Percentiles rank a stretch among this genome's conserved stretches.
These are phyloP conservation scores for Tympanoctomys barrerae DNA, from an alignment of 2,797 vertebrate genomes.

Conservation along the genomic window DNA sequence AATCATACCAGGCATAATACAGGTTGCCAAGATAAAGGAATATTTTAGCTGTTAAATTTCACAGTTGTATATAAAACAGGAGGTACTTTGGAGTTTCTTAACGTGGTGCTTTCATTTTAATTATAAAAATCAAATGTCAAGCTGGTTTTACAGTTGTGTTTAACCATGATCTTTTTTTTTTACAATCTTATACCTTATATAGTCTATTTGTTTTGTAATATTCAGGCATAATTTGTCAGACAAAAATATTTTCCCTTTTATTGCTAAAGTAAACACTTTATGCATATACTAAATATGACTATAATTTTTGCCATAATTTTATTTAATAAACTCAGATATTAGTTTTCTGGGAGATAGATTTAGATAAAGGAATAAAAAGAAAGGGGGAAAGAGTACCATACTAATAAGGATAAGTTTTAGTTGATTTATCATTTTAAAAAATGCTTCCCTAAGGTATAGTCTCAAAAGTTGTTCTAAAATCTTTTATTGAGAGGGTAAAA, in stretches of 20 bases:
- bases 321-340: constrained; percentile 80
- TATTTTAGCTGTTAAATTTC: constrained; percentile 67
- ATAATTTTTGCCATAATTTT: constrained; percentile 74
- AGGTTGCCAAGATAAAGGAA: constrained; percentile 52
- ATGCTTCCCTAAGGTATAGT: constrained; percentile 65
- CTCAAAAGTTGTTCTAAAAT: constrained; percentile 70
- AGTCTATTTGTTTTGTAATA: constrained; percentile 71
- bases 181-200: constrained; percentile 3
- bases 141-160: constrained; percentile 2
- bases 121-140: constrained; percentile 61
- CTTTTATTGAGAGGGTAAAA: constrained; percentile 77
- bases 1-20: constrained; percentile 62
- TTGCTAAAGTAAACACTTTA: constrained; percentile 80
- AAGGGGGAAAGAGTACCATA: background rate
- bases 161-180: constrained; percentile 72
- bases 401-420: constrained; percentile 72
- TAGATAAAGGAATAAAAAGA: constrained; percentile 67
- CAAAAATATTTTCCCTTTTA: constrained; percentile 78
- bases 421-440: constrained; percentile 79
- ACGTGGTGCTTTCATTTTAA: constrained; percentile 55
- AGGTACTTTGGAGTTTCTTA: constrained; percentile 55
- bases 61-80: constrained; percentile 69
- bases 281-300: constrained; percentile 80
- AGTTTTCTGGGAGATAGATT: constrained; percentile 77
- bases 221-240: constrained; percentile 74